phyloP scores from a whole-genome alignment of 2,888 invertebrate species.

The Noctua fimbriata region DNA sequence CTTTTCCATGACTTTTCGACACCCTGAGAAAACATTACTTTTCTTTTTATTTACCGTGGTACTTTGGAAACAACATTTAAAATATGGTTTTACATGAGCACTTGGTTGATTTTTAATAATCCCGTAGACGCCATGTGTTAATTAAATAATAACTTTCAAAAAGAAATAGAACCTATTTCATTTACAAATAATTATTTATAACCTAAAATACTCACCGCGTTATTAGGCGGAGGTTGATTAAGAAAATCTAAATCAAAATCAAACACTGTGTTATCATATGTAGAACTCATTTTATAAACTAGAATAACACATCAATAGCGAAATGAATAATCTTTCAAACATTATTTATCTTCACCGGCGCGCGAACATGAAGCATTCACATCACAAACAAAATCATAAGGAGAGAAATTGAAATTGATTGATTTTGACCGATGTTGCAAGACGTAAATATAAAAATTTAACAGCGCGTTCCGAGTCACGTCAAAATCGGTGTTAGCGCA shows the following conservation, averaged over 20 bases:
- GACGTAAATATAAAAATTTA: neutral
- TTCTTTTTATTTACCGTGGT: neutral
- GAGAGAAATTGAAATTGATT: constrained; percentile 7
- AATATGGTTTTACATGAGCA: neutral
- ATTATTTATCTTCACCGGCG: constrained; percentile 62
- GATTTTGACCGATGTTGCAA: neutral
- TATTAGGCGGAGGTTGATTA: constrained; percentile 66
- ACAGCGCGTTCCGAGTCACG: neutral
- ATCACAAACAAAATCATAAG: constrained; percentile 4
- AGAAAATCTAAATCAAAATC: constrained; percentile 81
- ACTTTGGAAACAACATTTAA: neutral
- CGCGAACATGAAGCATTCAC: constrained; percentile 38
- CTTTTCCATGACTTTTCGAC: neutral
- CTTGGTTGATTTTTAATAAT: neutral
- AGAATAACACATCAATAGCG: constrained; percentile 12
- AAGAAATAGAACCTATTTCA: neutral
- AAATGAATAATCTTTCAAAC: constrained; percentile 16
- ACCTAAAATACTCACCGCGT: constrained; percentile 76
- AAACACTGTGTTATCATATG: constrained; percentile 66
- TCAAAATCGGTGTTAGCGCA: neutral
- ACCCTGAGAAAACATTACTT: neutral
- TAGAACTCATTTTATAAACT: constrained; percentile 55
- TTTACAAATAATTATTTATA: constrained; percentile 39
- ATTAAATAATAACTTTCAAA: neutral
- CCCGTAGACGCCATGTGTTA: neutral